Evolutionary conservation across 2,113 vertebrate species (phyloP).

Genomic region (Gnathonemus echidnorhynchus): DNA sequence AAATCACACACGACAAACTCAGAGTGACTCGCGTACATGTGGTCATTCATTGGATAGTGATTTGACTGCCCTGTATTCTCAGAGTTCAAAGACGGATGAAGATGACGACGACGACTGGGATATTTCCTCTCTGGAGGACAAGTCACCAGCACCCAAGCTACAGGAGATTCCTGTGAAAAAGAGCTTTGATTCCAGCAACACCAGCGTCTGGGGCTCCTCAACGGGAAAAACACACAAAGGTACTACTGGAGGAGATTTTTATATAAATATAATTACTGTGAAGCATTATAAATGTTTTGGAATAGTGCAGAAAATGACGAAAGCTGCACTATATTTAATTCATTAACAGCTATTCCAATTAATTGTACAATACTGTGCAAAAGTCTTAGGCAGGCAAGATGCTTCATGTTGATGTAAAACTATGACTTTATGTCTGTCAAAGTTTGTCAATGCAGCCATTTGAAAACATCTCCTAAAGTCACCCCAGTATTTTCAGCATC

Average conservation of each 20-base stretch:
- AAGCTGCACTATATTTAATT: neutral
- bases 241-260: conserved; percentile 48
- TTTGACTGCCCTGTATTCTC: conserved; percentile 4
- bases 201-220: conserved; percentile 61
- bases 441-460: neutral
- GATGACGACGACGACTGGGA: conserved; percentile 52
- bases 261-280: neutral
- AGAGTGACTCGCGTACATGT: neutral
- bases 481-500: neutral
- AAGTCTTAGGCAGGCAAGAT: neutral
- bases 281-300: neutral
- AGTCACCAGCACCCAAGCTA: conserved; percentile 42
- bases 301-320: neutral
- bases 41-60: neutral
- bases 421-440: neutral
- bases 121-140: conserved; percentile 73
- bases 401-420: neutral
- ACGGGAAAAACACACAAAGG: conserved; percentile 48
- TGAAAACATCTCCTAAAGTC: neutral
- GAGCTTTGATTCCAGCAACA: conserved; percentile 60
- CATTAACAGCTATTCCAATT: neutral
- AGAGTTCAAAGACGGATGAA: conserved; percentile 46
- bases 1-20: neutral
- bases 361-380: neutral
- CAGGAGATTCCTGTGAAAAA: conserved; percentile 50